Evolutionary conservation across 2,113 vertebrate species (phyloP).

Genomic region (Pseudorasbora parva): DNA sequence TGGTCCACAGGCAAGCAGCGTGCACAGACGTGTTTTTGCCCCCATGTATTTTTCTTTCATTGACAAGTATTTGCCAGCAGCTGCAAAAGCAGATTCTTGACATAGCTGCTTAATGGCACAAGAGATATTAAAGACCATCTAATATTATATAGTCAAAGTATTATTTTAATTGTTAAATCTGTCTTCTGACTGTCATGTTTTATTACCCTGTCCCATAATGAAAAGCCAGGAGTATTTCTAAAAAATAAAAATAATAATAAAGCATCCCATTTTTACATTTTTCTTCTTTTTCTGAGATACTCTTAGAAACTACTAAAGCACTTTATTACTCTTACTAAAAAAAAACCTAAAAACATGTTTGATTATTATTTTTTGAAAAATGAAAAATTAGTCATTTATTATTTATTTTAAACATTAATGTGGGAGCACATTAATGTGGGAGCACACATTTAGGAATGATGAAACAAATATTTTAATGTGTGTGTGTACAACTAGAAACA

Average conservation of each 20-base stretch:
- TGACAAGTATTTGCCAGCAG: slow-evolving; percentile 29
- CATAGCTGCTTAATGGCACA: not conserved
- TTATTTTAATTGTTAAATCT: not conserved
- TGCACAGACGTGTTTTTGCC: slow-evolving; percentile 58
- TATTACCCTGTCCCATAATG: not conserved
- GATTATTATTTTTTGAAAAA: too few species aligned
- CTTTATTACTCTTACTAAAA: too few species aligned
- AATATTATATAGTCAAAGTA: not conserved
- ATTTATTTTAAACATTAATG: not conserved
- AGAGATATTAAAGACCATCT: not conserved
- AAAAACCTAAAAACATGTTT: not conserved
- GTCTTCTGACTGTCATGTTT: not conserved
- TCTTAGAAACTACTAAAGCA: too few species aligned
- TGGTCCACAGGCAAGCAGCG: slow-evolving; percentile 44
- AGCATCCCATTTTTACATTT: not conserved
- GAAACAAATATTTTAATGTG: not conserved
- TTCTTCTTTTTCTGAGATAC: not conserved
- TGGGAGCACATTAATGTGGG: not conserved
- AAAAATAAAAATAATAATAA: not conserved
- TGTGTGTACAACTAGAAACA: too few species aligned
- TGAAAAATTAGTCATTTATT: not conserved
- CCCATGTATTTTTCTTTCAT: not conserved
- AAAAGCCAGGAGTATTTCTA: not conserved
- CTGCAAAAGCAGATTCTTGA: slow-evolving; percentile 2
- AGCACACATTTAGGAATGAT: not conserved